These are phyloP conservation scores for Sanderia malayensis DNA, from an alignment of 30 jellyfish, hydroid and myxozoan species.

Conservation along the genomic window DNA sequence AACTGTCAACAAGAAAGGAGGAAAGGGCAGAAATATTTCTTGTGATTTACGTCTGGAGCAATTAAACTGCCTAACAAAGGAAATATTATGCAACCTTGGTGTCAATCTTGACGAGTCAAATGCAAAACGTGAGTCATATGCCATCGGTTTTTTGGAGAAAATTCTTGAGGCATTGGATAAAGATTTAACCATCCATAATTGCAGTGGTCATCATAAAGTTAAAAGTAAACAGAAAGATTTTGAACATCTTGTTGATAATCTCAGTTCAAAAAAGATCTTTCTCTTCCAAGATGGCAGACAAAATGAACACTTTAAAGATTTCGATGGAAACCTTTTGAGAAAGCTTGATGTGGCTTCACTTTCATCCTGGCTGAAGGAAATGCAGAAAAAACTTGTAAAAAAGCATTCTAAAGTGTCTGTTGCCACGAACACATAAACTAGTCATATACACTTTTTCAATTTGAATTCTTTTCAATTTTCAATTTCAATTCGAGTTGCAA, in stretches of 20 bases:
- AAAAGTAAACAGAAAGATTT: neutral
- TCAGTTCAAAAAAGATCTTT: neutral
- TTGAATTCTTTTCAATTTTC: too few relatives aligned
- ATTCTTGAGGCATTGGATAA: neutral
- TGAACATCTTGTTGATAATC: neutral
- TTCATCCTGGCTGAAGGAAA: neutral
- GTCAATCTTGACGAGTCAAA: neutral
- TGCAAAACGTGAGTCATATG: neutral
- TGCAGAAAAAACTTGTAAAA: neutral
- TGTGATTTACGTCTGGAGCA: slow-evolving; percentile 14
- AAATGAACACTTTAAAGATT: neutral
- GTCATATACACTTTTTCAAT: too few relatives aligned
- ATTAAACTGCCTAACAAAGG: slow-evolving; percentile 21
- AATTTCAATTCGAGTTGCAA: too few relatives aligned
- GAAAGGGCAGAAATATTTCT: slow-evolving; percentile 4
- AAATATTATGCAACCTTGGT: slow-evolving; percentile 9
- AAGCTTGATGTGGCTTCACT: neutral
- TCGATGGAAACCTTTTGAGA: neutral
- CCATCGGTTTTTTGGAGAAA: neutral
- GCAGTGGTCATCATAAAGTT: neutral
- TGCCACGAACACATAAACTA: too few relatives aligned
- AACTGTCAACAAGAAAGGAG: slow-evolving; percentile 15
- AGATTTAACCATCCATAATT: neutral
- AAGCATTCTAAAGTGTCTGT: too few relatives aligned
- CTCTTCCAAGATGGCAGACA: neutral